Conservation (phyloP, 1,140 invertebrate genomes). For the Drosophila neocordata region DNA sequence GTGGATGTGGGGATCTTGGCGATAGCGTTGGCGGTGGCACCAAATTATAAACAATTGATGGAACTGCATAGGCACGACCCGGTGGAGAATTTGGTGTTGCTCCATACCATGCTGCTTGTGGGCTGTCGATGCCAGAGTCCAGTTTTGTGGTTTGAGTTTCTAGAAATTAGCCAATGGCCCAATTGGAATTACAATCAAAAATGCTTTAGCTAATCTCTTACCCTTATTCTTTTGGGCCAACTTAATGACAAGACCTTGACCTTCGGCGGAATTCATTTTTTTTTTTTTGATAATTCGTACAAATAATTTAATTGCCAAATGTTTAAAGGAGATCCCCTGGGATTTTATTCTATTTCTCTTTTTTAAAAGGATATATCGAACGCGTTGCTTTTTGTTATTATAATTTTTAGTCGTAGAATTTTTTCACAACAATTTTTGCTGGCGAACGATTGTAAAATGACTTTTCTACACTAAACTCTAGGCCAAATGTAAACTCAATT, state of each 20-base stretch:
- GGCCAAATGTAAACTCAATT: constrained; percentile 18
- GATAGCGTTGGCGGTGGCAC: constrained; percentile 15
- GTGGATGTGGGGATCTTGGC: constrained; percentile 21
- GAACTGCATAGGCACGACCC: constrained; percentile 1
- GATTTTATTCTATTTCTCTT: background rate
- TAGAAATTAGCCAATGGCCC: constrained; percentile 14
- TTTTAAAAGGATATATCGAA: background rate
- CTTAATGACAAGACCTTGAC: constrained; percentile 60
- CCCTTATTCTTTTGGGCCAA: constrained; percentile 73
- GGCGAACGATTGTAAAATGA: constrained; percentile 71
- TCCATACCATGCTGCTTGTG: constrained; percentile 41
- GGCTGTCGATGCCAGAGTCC: constrained; percentile 13
- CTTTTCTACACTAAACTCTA: constrained; percentile 11
- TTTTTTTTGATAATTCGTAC: constrained; percentile 28
- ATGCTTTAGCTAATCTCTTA: constrained; percentile 34
- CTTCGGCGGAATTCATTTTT: constrained; percentile 54
- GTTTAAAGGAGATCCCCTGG: constrained; percentile 2
- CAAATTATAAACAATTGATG: background rate
- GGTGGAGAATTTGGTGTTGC: constrained; percentile 9
- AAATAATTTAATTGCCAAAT: constrained; percentile 67
- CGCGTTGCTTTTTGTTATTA: constrained; percentile 32
- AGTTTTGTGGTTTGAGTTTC: constrained; percentile 66
- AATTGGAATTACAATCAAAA: too few species aligned
- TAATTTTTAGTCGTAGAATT: constrained; percentile 56
- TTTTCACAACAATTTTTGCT: constrained; percentile 75